phyloP scores from a whole-genome alignment of 2,113 vertebrate species.

The Rhinolophus sinicus region DNA sequence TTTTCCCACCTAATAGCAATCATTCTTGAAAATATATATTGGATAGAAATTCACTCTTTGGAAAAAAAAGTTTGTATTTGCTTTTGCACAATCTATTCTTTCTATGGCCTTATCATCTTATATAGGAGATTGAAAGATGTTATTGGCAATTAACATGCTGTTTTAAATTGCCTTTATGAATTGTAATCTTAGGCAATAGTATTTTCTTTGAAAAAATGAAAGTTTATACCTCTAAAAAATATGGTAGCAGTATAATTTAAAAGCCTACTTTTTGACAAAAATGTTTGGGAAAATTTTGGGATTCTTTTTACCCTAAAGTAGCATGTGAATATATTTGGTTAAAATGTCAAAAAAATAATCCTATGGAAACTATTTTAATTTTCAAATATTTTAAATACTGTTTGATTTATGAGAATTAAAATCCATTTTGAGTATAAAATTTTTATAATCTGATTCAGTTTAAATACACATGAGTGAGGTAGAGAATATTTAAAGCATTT shows the following conservation, averaged over 20 bases:
- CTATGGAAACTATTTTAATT: neutral
- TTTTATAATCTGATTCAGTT: neutral
- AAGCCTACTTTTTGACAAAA: neutral
- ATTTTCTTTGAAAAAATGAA: conserved; percentile 49
- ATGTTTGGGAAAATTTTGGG: neutral
- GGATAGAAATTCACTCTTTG: neutral
- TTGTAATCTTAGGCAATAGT: neutral
- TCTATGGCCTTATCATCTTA: neutral
- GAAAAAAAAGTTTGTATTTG: neutral
- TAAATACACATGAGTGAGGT: neutral
- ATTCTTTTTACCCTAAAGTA: conserved; percentile 45
- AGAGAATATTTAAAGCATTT: neutral
- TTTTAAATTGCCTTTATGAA: conserved; percentile 37
- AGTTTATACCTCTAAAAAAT: neutral
- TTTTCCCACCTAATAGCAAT: neutral
- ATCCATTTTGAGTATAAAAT: conserved; percentile 23
- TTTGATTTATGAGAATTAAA: conserved; percentile 35
- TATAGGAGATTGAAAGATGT: neutral
- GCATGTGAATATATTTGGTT: neutral
- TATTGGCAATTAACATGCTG: conserved; percentile 10
- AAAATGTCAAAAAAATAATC: neutral
- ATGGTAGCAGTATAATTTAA: conserved; percentile 22
- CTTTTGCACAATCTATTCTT: neutral
- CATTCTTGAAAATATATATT: conserved; percentile 24
- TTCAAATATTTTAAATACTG: neutral